phyloP scores from a whole-genome alignment of 2,797 vertebrate species.

The Lemur catta region DNA sequence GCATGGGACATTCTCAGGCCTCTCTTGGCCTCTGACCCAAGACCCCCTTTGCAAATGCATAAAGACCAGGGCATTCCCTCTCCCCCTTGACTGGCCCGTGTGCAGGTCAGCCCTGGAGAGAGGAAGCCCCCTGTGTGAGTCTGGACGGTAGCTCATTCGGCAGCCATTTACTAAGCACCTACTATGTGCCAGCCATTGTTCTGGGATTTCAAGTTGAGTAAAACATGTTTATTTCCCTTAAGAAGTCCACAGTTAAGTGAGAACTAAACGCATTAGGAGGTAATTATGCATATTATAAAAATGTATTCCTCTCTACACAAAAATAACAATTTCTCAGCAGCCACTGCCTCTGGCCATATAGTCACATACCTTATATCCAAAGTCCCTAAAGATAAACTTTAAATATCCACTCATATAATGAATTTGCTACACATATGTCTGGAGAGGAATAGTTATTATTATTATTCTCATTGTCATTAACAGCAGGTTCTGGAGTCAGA shows the following conservation, averaged over 20 bases:
- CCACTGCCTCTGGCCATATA: background rate
- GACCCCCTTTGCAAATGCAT: background rate
- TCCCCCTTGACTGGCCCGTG: background rate
- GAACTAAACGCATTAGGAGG: background rate
- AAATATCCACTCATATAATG: background rate
- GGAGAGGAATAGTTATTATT: background rate
- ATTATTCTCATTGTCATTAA: background rate
- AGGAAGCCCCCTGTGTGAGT: background rate
- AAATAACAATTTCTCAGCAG: slow-evolving; percentile 17
- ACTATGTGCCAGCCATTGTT: background rate
- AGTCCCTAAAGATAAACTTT: slow-evolving; percentile 13
- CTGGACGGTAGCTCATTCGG: background rate
- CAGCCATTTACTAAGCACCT: background rate
- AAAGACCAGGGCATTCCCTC: background rate
- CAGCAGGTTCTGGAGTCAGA: background rate
- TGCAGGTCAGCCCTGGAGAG: background rate
- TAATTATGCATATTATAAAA: slow-evolving; percentile 58
- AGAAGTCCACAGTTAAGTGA: slow-evolving; percentile 16
- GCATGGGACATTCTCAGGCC: background rate
- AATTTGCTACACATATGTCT: background rate
- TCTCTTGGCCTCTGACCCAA: background rate
- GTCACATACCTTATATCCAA: background rate
- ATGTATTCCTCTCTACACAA: background rate
- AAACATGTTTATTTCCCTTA: background rate
- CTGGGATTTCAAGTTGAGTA: slow-evolving; percentile 1